Evolutionary conservation across 1,140 invertebrate genomes (phyloP).

Genomic region (Pteromalus puparum): DNA sequence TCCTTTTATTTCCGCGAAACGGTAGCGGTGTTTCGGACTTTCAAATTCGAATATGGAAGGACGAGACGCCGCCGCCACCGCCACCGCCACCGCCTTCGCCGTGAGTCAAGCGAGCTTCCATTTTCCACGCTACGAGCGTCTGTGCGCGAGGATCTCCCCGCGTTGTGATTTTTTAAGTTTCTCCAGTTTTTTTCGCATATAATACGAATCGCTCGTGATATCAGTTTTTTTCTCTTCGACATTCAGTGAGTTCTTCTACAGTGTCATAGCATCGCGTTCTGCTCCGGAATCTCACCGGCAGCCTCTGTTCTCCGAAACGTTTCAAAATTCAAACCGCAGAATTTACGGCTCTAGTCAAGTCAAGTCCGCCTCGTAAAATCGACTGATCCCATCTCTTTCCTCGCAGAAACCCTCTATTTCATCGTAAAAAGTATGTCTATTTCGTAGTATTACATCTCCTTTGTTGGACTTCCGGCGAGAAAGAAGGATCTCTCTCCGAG

Average conservation of each 20-base stretch:
- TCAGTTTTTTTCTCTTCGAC: too few species aligned
- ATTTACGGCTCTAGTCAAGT: too few species aligned
- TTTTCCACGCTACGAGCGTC: slow-evolving; percentile 23
- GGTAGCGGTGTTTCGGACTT: not conserved
- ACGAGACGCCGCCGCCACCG: not conserved
- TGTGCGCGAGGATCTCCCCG: not conserved
- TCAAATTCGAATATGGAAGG: slow-evolving; percentile 38
- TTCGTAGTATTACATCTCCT: not conserved
- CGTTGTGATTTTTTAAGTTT: too few species aligned
- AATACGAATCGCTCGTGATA: too few species aligned
- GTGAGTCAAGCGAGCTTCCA: slow-evolving; percentile 33
- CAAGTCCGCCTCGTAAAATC: too few species aligned
- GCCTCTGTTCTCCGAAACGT: not conserved
- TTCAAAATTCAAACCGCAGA: not conserved
- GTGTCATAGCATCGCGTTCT: not conserved
- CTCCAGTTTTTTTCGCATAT: too few species aligned
- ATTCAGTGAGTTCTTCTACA: not conserved
- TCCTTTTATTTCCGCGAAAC: not conserved
- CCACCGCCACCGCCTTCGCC: not conserved
- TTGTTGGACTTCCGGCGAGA: slow-evolving; percentile 44
- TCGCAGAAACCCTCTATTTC: too few species aligned
- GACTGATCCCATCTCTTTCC: too few species aligned
- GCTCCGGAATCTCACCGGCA: not conserved
- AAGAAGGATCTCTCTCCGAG: not conserved
- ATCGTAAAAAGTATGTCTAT: too few species aligned